Percentiles rank a stretch among this genome's conserved stretches.
phyloP scores from a whole-genome alignment of 2,888 invertebrate species.

The Ophion obscuratus region DNA sequence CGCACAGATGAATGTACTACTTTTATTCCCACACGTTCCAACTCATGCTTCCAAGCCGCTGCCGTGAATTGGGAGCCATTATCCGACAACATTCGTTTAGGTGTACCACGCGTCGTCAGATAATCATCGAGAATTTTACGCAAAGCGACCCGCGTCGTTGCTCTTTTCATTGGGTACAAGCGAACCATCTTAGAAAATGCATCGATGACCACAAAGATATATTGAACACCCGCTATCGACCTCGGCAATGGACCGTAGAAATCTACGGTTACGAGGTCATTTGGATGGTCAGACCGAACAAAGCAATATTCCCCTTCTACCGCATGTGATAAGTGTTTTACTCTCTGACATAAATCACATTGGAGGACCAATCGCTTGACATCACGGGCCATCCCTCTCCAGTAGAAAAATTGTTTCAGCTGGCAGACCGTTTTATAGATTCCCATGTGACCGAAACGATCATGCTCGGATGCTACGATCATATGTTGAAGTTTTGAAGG shows the following conservation, averaged over 20 bases:
- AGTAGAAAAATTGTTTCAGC: slow-evolving; percentile 33
- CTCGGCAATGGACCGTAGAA: slow-evolving; percentile 49
- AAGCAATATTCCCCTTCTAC: slow-evolving; percentile 48
- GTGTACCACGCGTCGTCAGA: slow-evolving; percentile 15
- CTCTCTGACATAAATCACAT: slow-evolving; percentile 54
- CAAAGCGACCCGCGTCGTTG: slow-evolving; percentile 9
- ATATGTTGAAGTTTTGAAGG: neutral
- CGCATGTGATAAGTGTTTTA: slow-evolving; percentile 26
- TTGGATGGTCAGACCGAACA: slow-evolving; percentile 26
- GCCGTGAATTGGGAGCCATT: slow-evolving; percentile 49
- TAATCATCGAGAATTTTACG: slow-evolving; percentile 32
- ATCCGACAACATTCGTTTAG: slow-evolving; percentile 36
- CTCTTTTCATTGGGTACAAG: slow-evolving; percentile 33
- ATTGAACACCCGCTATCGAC: slow-evolving; percentile 29
- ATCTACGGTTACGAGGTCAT: slow-evolving; percentile 34
- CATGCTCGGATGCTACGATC: slow-evolving; percentile 35
- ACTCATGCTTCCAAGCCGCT: slow-evolving; percentile 9
- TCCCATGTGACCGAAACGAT: slow-evolving; percentile 30
- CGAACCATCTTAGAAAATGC: slow-evolving; percentile 44
- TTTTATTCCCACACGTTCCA: slow-evolving; percentile 22
- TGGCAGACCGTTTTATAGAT: slow-evolving; percentile 33
- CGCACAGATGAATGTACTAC: slow-evolving; percentile 38
- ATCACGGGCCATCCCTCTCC: slow-evolving; percentile 28
- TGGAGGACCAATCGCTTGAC: slow-evolving; percentile 26
- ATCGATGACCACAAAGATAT: slow-evolving; percentile 47